phyloP scores from a whole-genome alignment of 1,140 invertebrate species.

The Whitmania pigra region DNA sequence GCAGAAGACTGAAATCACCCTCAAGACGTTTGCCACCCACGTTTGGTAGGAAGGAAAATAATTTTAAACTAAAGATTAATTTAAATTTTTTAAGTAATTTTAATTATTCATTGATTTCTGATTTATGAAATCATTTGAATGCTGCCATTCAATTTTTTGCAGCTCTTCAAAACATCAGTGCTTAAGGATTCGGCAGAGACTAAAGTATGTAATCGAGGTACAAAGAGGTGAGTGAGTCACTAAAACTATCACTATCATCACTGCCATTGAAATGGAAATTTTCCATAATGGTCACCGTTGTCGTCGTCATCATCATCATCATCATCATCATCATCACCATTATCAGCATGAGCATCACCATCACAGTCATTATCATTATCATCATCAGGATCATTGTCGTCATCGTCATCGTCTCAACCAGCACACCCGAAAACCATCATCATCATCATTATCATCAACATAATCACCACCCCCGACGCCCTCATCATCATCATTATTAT shows the following conservation, averaged over 20 bases:
- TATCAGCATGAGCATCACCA: no score
- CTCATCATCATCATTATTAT: no score
- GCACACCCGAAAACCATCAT: not conserved
- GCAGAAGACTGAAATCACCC: not conserved
- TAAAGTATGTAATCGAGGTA: not conserved
- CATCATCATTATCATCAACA: no score
- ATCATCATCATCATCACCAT: no score
- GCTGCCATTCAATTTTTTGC: not conserved
- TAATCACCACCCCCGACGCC: no score
- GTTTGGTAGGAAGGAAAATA: not conserved
- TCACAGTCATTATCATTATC: no score
- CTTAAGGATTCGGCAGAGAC: not conserved
- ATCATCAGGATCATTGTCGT: no score
- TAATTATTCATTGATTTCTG: no score
- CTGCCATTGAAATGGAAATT: no score
- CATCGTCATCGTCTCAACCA: no score
- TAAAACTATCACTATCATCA: not conserved
- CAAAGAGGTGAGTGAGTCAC: not conserved
- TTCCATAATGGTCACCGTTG: no score
- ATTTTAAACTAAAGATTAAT: not conserved
- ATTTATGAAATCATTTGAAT: not conserved
- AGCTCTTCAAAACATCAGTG: constrained; percentile 10
- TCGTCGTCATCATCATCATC: no score
- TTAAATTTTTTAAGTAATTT: not conserved
- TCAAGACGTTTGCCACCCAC: constrained; percentile 3